Evolutionary conservation across 2,888 invertebrate genomes (phyloP), one percentile per base, ranked within the genome.

Genomic region (Bibio marci): DNA sequence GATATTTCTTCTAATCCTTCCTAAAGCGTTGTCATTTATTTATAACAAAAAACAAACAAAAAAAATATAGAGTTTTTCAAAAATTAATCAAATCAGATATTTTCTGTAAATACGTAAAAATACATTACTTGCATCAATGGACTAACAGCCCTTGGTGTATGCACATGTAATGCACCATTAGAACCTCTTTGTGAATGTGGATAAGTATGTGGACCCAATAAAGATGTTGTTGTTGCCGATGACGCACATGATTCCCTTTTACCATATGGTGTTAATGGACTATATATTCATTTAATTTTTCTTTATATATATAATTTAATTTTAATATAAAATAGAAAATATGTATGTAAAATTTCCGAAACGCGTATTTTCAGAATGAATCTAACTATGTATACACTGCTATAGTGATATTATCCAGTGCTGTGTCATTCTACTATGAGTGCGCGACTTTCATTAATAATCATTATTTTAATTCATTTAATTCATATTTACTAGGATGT

Each of bases 191-290:
- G 59, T 49, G 50, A 52, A n/a, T 27, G 28, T 38, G 46, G 50
- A 46, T 51, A 54, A 39, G 48, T 56, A 46, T 41, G 62, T 32
- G 57, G 59, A 18, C 69, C 66, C 47, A 81, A 69, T 47, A 80
- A 65, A 5, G 81, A 81, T 12, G 82, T 82, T 41, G 82, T 81
- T 30, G 82, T 82, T 40, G 77, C 72, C 59, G 83, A 82, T 40
- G 81, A 80, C 13, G 79, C 74, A 44, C 79, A 76, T 4, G 82
- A 82, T 59, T 83, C 83, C 43, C 82, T 67, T 60, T 82, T 82
- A 50, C 71, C 67, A 55, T 71, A 73, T 11, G 57, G 65, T 48
- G 76, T 74, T 39, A 80, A 73, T 50, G 80, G 80, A 56, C 73
- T 75, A 68, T 73, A 77, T 79, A 67, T 35, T 14, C 4, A n/a